These are phyloP conservation scores for Catharus minimus DNA, from an alignment of 2,113 vertebrate genomes.

Conservation along the genomic window DNA sequence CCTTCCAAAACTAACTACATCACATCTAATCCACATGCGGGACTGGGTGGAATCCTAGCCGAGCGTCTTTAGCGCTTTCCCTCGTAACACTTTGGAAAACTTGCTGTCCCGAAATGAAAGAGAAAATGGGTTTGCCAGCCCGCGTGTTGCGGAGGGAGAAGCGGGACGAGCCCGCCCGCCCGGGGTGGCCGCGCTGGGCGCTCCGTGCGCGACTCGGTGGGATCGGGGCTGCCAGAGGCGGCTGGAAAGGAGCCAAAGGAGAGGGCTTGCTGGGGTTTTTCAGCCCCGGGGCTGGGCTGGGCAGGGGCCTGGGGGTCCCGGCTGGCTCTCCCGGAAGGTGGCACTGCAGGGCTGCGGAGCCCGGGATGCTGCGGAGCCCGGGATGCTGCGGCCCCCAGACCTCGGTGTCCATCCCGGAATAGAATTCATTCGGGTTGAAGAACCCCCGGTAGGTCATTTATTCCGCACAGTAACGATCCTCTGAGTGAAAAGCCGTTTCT, in stretches of 20 bases:
- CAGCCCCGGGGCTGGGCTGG: too few relatives aligned
- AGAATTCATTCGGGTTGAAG: background rate
- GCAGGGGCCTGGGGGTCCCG: background rate
- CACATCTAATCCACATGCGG: background rate
- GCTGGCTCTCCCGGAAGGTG: slow-evolving; percentile 52
- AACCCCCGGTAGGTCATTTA: background rate
- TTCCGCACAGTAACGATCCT: background rate
- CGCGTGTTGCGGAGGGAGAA: background rate
- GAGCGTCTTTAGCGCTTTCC: background rate
- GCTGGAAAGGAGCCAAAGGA: rapidly evolving
- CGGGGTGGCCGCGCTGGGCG: background rate
- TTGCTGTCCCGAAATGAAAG: background rate
- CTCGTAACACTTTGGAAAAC: background rate
- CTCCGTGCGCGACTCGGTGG: rapidly evolving
- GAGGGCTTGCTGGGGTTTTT: rapidly evolving
- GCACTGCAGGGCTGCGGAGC: slow-evolving; percentile 40
- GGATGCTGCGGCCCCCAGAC: background rate
- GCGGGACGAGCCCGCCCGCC: background rate
- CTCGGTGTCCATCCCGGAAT: background rate
- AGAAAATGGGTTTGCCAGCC: background rate
- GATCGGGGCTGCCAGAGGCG: rapidly evolving
- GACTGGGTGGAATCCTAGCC: background rate
- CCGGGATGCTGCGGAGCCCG: background rate
- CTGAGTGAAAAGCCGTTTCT: background rate
- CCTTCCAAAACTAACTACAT: slow-evolving; percentile 10